A percentile compares a stretch with the other conserved stretches of the same genome.
Conservation (phyloP, 2,797 vertebrate genomes). For the Enteromius unitaeniatus region DNA sequence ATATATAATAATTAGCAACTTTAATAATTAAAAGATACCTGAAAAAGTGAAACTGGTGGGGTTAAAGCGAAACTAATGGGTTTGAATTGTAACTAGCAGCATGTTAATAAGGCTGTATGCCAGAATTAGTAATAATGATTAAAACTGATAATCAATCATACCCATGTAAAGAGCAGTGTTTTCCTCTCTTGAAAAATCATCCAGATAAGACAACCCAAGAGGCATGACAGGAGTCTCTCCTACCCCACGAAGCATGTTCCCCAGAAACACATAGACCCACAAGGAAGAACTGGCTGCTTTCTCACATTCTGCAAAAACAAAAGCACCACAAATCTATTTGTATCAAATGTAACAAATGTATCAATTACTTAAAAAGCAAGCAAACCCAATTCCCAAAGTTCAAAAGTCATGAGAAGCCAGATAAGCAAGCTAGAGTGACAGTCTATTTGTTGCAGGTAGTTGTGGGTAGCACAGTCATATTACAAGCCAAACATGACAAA, state of each 20-base stretch:
- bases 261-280: conserved; percentile 83
- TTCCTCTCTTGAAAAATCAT: conserved; percentile 81
- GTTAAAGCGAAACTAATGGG: not conserved
- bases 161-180: conserved; percentile 80
- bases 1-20: no score
- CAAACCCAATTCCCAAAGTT: not conserved
- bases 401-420: not conserved
- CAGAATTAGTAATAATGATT: not conserved
- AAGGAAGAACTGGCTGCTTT: conserved; percentile 73
- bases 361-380: not conserved
- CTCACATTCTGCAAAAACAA: conserved; percentile 74
- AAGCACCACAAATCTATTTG: not conserved
- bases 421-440: conserved; percentile 5
- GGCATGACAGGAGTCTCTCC: conserved; percentile 86
- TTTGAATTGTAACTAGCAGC: not conserved
- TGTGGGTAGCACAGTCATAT: conserved; percentile 14
- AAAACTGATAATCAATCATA: conserved; percentile 38
- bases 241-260: conserved; percentile 84
- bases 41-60: not conserved
- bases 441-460: not conserved
- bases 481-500: conserved; percentile 30
- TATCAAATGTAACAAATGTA: not conserved
- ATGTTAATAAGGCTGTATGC: not conserved
- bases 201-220: conserved; percentile 83
- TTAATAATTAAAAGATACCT: no score